These are phyloP conservation scores for Parauchenoglanis punctatus DNA, from an alignment of 2,797 vertebrate species.

Conservation along the genomic window DNA sequence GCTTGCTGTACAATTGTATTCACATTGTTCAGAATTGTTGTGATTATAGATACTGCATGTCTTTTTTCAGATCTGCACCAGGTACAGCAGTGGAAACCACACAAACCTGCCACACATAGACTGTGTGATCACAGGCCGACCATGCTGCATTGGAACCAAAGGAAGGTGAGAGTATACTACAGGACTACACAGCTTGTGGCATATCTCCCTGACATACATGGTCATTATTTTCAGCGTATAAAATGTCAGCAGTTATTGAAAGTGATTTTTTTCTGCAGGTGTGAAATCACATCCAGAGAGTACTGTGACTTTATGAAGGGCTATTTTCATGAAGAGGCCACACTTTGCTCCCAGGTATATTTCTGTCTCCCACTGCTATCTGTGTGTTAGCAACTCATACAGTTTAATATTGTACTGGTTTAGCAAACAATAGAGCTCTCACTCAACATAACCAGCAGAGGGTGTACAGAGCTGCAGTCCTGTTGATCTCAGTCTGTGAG, in stretches of 20 bases:
- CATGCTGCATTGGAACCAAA: conserved; percentile 98
- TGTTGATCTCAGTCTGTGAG: background rate
- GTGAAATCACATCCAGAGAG: conserved; percentile 97
- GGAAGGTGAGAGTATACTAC: conserved; percentile 80
- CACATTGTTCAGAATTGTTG: background rate
- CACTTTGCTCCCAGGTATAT: conserved; percentile 92
- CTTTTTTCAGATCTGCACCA: conserved; percentile 84
- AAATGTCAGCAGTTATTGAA: conserved; percentile 1
- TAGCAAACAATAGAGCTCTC: background rate
- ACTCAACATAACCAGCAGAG: conserved; percentile 29
- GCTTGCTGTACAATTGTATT: background rate
- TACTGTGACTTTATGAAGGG: conserved; percentile 97
- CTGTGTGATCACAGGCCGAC: conserved; percentile 92
- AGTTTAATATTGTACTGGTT: background rate
- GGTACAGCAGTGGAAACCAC: conserved; percentile 87
- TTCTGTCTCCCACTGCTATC: background rate
- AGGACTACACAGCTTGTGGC: background rate
- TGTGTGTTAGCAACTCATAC: background rate
- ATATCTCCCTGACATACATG: background rate
- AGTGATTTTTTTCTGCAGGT: conserved; percentile 71
- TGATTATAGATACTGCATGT: background rate
- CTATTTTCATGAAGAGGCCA: conserved; percentile 96
- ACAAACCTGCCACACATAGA: conserved; percentile 96
- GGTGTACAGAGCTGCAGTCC: conserved; percentile 20
- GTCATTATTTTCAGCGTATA: background rate